Evolutionary conservation across 35 echinoderm and acorn worm species (phyloP), one percentile per base, ranked within the genome.

Genomic region (Amphiura filiformis): DNA sequence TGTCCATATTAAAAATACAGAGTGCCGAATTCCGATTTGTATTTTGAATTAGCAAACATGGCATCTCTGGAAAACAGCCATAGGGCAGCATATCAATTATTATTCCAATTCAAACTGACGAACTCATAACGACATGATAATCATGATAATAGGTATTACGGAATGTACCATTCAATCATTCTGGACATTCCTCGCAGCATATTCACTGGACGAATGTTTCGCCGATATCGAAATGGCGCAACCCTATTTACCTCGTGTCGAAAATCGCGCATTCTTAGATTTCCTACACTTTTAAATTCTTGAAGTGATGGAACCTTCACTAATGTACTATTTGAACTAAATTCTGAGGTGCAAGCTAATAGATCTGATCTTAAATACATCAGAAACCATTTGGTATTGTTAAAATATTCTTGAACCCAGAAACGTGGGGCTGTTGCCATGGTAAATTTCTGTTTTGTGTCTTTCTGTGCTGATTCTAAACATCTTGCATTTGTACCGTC

Each of bases 251-350:
- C 23, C 15, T 83, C 80, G 31, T 76, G 34, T 37, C 38, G 47
- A 56, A 90, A 90, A 40, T 83, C 88, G 34, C 79, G 38, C 41
- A 90, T 81, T 80, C 26, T 90, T 37, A 83, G 36, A 34, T 36
- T 40, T 82, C 35, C 34, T 82, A 23, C 37, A 79, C 44, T 20
- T 52, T 31, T n/a, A n/a, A n/a, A n/a, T n/a, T n/a, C n/a, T 42
- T 39, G 80, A 65, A 65, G 22, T 49, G 57, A 39, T 42, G 88
- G 34, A 87, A 26, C 22, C 44, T 5, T 1, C 38, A n/a, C n/a
- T n/a, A n/a, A n/a, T n/a, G n/a, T n/a, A n/a, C n/a, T n/a, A n/a
- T n/a, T n/a, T 76, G 26, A 76, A 41, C 76, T 14, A 18, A 12
- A 38, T 26, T 7, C 65, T 49, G 37, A 38, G 41, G 36, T 34